Evolutionary conservation across 2,888 invertebrate species (phyloP).

Genomic region (Eupithecia insigniata): DNA sequence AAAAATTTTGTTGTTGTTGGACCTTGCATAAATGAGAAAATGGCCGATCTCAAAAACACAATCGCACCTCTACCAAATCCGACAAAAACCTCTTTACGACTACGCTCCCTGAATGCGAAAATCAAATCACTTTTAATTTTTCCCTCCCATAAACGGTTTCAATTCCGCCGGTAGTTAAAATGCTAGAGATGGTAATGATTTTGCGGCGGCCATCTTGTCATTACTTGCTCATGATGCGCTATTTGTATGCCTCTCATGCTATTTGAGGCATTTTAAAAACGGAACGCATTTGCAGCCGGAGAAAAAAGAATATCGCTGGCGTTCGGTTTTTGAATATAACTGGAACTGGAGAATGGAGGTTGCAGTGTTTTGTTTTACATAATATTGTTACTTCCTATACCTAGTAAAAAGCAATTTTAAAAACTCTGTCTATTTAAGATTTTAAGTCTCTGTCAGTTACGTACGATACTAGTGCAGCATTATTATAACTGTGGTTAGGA

Average conservation of each 20-base stretch:
- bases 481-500: no score
- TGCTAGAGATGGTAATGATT: slow-evolving; percentile 56
- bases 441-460: no score
- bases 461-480: no score
- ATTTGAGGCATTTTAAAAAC: slow-evolving; percentile 43
- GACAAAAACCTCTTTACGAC: slow-evolving; percentile 25
- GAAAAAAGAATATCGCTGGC: slow-evolving; percentile 29
- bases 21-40: background rate
- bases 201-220: slow-evolving; percentile 56
- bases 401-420: no score
- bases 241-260: slow-evolving; percentile 56
- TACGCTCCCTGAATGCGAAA: slow-evolving; percentile 44
- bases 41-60: background rate
- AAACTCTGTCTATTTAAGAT: no score
- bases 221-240: slow-evolving; percentile 52
- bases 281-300: slow-evolving; percentile 32
- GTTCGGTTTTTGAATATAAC: slow-evolving; percentile 25
- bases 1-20: background rate
- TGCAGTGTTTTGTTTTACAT: slow-evolving; percentile 3
- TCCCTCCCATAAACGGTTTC: slow-evolving; percentile 59
- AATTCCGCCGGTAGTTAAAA: slow-evolving; percentile 56
- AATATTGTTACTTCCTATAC: background rate
- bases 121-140: slow-evolving; percentile 52
- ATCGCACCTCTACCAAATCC: slow-evolving; percentile 1
- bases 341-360: slow-evolving; percentile 9